phyloP scores from a whole-genome alignment of 2,113 vertebrate species.

The Polypterus senegalus region DNA sequence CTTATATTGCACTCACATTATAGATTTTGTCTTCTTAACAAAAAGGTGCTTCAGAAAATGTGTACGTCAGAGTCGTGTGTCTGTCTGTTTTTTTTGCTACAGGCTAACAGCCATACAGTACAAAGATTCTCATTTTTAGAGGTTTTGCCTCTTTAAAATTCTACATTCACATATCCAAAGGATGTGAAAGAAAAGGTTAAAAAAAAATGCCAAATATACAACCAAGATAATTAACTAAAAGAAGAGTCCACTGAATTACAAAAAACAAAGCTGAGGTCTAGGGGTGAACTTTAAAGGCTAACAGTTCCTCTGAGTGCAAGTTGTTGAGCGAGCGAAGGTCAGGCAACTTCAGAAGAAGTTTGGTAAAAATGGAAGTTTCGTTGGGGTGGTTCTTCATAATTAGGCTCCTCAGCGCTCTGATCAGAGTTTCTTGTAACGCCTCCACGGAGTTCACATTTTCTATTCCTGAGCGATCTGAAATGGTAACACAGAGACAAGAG shows the following conservation, averaged over 20 bases:
- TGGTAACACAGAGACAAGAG: not conserved
- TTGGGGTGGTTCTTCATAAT: constrained; percentile 88
- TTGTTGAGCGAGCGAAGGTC: constrained; percentile 96
- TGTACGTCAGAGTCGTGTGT: constrained; percentile 16
- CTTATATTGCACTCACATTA: constrained; percentile 43
- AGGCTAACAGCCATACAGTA: constrained; percentile 25
- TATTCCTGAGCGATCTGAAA: constrained; percentile 84
- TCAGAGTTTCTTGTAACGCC: constrained; percentile 87
- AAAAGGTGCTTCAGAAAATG: constrained; percentile 24
- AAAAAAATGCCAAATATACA: constrained; percentile 13
- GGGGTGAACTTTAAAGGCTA: constrained; percentile 92
- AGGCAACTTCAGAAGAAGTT: constrained; percentile 87
- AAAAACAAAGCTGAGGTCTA: constrained; percentile 45
- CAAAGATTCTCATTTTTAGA: not conserved
- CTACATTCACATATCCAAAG: not conserved
- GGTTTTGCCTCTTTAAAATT: not conserved
- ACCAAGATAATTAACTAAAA: constrained; percentile 6
- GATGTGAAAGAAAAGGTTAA: constrained; percentile 10
- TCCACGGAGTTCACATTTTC: constrained; percentile 83
- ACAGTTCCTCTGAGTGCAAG: constrained; percentile 94
- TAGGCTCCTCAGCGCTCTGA: constrained; percentile 81
- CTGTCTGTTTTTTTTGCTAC: constrained; percentile 27
- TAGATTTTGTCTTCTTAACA: constrained; percentile 23
- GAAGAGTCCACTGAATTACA: constrained; percentile 35
- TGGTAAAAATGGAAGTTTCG: constrained; percentile 86